Conservation (phyloP, 2,113 vertebrate species). For the Calcarius ornatus region DNA sequence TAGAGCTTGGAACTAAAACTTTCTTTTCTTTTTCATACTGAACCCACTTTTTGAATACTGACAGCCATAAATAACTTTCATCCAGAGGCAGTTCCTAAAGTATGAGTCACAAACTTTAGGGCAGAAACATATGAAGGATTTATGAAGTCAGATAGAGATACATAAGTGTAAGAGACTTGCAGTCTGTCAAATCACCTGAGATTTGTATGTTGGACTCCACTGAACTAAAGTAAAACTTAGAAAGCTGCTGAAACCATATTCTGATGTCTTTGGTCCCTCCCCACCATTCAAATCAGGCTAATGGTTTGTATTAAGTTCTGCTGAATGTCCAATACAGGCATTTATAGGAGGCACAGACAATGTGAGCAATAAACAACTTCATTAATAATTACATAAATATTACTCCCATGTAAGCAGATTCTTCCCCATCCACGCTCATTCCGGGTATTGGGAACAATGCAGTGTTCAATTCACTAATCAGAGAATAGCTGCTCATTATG, state of each 20-base stretch:
- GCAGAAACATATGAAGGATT: neutral
- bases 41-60: neutral
- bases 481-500: neutral
- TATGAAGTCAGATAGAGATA: neutral
- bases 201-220: neutral
- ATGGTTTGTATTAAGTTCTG: slow-evolving; percentile 19
- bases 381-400: slow-evolving; percentile 48
- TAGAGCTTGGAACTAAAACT: neutral
- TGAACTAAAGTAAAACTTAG: slow-evolving; percentile 8
- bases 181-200: slow-evolving; percentile 7
- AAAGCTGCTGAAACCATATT: neutral
- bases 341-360: neutral
- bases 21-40: neutral
- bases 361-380: slow-evolving; percentile 37
- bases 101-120: neutral
- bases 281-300: neutral
- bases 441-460: neutral
- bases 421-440: neutral
- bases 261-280: neutral
- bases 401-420: slow-evolving; percentile 7
- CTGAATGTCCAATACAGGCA: neutral
- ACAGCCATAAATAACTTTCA: neutral
- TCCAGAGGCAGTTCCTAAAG: neutral
- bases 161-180: neutral
- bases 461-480: neutral